Percentiles rank a stretch among this genome's conserved stretches.
Conservation (phyloP, 2,113 vertebrate species). For the Siphamia tubifer region DNA sequence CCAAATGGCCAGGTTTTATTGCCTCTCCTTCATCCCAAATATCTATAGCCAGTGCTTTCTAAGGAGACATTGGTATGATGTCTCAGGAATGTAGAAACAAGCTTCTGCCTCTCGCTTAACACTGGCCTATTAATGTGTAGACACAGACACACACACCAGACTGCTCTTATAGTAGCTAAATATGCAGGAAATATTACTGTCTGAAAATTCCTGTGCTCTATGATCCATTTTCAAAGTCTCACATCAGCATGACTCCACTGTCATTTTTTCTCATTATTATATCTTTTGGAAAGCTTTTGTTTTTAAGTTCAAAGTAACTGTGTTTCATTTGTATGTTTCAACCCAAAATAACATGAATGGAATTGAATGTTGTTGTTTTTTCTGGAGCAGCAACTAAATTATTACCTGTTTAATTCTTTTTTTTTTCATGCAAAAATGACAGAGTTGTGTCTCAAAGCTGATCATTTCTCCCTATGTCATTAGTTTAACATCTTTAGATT, state of each 20-base stretch:
- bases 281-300: no score
- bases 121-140: conserved; percentile 3
- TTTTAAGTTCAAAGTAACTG: no score
- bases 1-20: background rate
- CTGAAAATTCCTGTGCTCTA: background rate
- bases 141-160: conserved; percentile 1
- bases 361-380: no score
- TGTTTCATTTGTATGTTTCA: no score
- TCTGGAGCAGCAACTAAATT: no score
- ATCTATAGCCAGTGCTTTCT: conserved; percentile 17
- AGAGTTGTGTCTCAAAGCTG: no score
- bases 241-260: background rate
- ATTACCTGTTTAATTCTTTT: no score
- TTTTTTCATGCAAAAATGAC: no score
- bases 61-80: conserved; percentile 17
- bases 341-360: no score
- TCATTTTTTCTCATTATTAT: background rate
- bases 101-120: conserved; percentile 4
- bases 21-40: background rate
- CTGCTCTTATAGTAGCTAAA: background rate
- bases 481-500: no score
- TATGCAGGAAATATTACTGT: conserved; percentile 1
- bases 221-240: background rate
- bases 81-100: conserved; percentile 54
- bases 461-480: no score